Evolutionary conservation across 2,888 invertebrate genomes (phyloP), one percentile per base, ranked within the genome.

Genomic region (Zele albiditarsus): DNA sequence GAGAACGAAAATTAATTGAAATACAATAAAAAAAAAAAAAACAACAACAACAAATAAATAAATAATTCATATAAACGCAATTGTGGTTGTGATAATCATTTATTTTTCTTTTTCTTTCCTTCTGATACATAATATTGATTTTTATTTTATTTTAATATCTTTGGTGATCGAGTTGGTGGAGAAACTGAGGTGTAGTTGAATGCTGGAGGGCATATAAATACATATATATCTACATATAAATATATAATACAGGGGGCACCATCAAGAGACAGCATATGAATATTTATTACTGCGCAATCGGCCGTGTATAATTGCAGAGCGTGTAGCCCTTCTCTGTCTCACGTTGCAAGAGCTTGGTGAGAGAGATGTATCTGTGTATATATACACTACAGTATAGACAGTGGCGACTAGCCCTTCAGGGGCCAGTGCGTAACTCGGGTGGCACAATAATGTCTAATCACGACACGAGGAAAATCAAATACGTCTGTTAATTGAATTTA

Each of bases 401-500:
- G 68, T 53, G 53, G n/a, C 25, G 46, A 67, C 67, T 49, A 60
- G 46, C 71, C 71, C 71, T 71, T 62, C 46, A 23, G 71, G 71
- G 53, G 6, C 20, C 20, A 8, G 46, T 16, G 71, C 46, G 71
- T 71, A 71, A 71, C 71, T 38, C 71, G 42, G 53, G 71, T 71
- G 46, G 71, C 71, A 28, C n/a, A 71, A 62, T 71, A 69, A 71
- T 71, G 71, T 71, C 71, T 71, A 71, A 71, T 71, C 71, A 71
- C 60, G 62, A 71, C 60, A 62, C 71, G n/a, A 71, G 46, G 71
- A 62, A 60, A 60, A 71, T 71, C 71, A 71, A 71, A 71, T 71
- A 71, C 28, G 60, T 62, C 42, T 20, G 16, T 16, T 42, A 42
- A 71, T 60, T 71, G 27, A 71, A 71, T 71, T 71, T 71, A 71